Percentiles rank a stretch among this genome's conserved stretches.
Evolutionary conservation across 1,140 invertebrate species (phyloP).

Genomic region (Drosophila sp.): DNA sequence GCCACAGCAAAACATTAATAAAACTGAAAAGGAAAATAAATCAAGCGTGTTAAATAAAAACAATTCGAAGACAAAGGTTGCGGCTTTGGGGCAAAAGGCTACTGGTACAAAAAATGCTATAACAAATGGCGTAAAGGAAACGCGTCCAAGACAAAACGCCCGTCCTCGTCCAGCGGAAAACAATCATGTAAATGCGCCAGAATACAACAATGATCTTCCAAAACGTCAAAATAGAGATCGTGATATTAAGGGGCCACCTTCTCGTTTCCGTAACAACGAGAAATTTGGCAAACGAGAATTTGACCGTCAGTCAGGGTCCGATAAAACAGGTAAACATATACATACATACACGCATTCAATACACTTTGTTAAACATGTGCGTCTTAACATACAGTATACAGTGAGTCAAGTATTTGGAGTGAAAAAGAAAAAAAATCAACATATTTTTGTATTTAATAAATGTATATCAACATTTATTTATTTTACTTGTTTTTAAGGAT

Average conservation of each 20-base stretch:
- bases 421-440: no score
- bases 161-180: slow-evolving; percentile 20
- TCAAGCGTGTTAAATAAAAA: slow-evolving; percentile 84
- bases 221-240: slow-evolving; percentile 69
- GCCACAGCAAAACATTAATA: slow-evolving; percentile 40
- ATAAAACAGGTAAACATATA: slow-evolving; percentile 91
- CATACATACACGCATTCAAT: neutral
- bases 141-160: slow-evolving; percentile 87
- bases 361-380: neutral
- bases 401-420: no score
- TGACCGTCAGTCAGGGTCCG: slow-evolving; percentile 96
- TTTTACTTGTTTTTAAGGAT: no score
- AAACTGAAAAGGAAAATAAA: slow-evolving; percentile 94
- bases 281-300: slow-evolving; percentile 92
- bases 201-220: slow-evolving; percentile 85
- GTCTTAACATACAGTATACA: no score
- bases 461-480: no score
- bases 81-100: slow-evolving; percentile 30
- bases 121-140: slow-evolving; percentile 85
- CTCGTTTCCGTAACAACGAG: slow-evolving; percentile 86
- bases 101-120: slow-evolving; percentile 31
- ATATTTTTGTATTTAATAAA: no score
- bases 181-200: slow-evolving; percentile 34
- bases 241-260: slow-evolving; percentile 72
- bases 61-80: slow-evolving; percentile 24